A percentile compares a stretch with the other conserved stretches of the same genome.
These are phyloP conservation scores for Diorhabda elongata DNA, from an alignment of 1,140 invertebrate species.

Conservation along the genomic window DNA sequence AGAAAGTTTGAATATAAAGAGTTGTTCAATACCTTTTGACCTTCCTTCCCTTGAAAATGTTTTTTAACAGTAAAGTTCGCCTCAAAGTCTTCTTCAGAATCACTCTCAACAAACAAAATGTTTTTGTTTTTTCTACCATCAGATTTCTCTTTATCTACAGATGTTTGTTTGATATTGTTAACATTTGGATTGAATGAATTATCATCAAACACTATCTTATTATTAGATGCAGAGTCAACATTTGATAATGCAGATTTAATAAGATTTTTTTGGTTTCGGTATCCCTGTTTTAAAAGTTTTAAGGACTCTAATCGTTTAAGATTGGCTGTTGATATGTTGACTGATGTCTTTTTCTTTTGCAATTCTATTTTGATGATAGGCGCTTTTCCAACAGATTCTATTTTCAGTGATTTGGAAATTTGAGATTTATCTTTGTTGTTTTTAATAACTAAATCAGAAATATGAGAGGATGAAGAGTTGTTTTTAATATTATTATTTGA, in stretches of 20 bases:
- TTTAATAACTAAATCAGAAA: slow-evolving; percentile 28
- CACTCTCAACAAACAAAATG: slow-evolving; percentile 50
- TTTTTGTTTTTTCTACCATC: slow-evolving; percentile 35
- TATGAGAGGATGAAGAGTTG: slow-evolving; percentile 18
- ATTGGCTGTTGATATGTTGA: slow-evolving; percentile 44
- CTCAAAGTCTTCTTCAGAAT: slow-evolving; percentile 48
- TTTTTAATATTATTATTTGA: slow-evolving; percentile 4
- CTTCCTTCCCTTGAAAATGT: slow-evolving; percentile 53
- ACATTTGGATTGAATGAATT: slow-evolving; percentile 23
- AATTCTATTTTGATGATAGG: slow-evolving; percentile 22
- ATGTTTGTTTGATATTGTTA: neutral
- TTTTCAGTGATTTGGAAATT: slow-evolving; percentile 18
- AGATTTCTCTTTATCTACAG: slow-evolving; percentile 13
- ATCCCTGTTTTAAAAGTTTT: slow-evolving; percentile 52
- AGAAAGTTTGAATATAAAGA: too few species aligned
- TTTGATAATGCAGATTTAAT: slow-evolving; percentile 54
- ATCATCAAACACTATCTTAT: slow-evolving; percentile 58
- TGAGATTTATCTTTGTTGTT: slow-evolving; percentile 29
- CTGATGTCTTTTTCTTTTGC: slow-evolving; percentile 16
- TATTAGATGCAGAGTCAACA: slow-evolving; percentile 54
- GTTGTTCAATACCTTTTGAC: slow-evolving; percentile 50
- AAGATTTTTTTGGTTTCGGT: slow-evolving; percentile 54
- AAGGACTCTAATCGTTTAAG: slow-evolving; percentile 57
- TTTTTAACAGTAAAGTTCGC: slow-evolving; percentile 53
- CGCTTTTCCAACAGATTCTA: slow-evolving; percentile 23